Evolutionary conservation across 2,888 invertebrate genomes (phyloP).

Genomic region (Cotesia congregata): DNA sequence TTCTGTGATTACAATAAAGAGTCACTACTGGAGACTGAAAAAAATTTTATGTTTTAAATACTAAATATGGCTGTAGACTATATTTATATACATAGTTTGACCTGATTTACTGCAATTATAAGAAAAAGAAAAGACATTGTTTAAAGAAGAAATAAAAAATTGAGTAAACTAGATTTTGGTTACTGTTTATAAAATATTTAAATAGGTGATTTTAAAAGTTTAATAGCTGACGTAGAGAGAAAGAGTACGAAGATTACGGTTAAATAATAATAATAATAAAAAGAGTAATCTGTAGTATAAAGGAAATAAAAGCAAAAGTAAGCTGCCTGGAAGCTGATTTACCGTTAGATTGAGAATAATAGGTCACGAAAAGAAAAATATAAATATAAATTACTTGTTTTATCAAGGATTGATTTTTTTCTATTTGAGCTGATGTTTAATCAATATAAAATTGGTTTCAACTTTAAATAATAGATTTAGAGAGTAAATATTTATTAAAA

Average conservation of each 20-base stretch:
- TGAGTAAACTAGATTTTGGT: not conserved
- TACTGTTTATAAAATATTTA: not conserved
- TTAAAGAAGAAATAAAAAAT: not conserved
- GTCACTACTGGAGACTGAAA: not conserved
- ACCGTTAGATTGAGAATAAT: constrained; percentile 20
- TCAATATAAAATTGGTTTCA: not conserved
- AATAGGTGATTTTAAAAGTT: not conserved
- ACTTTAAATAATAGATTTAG: constrained; percentile 3
- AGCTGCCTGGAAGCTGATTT: constrained; percentile 13
- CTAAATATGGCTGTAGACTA: not conserved
- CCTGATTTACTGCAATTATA: not conserved
- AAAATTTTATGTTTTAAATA: not conserved
- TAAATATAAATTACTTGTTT: not conserved
- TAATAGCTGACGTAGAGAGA: not conserved
- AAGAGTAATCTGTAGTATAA: not conserved
- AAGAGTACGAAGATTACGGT: not conserved
- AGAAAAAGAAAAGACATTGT: not conserved
- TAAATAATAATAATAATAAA: constrained; percentile 17
- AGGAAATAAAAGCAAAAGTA: constrained; percentile 11
- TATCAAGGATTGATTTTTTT: not conserved
- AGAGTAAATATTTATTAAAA: constrained; percentile 9
- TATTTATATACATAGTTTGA: not conserved
- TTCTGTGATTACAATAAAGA: not conserved
- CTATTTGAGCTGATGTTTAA: not conserved
- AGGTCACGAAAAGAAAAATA: constrained; percentile 17